phyloP scores from a whole-genome alignment of 1,140 invertebrate genomes.

The Octopus bimaculoides region DNA sequence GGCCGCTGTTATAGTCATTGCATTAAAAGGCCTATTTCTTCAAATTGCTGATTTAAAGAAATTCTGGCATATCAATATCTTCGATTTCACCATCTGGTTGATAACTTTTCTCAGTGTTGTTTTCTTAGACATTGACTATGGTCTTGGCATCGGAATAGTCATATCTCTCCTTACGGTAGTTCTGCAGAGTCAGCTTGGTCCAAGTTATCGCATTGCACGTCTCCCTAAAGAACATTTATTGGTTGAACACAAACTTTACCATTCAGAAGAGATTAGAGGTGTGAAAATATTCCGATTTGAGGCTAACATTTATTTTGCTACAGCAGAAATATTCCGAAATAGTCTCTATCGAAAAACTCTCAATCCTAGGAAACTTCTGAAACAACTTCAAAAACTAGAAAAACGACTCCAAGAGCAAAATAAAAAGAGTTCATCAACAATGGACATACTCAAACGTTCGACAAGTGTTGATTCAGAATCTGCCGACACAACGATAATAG shows the following conservation, averaged over 20 bases:
- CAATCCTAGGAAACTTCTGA: conserved; percentile 44
- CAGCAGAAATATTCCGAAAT: conserved; percentile 57
- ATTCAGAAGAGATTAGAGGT: conserved; percentile 48
- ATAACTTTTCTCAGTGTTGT: conserved; percentile 48
- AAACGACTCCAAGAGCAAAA: conserved; percentile 20
- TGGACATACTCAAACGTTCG: no score
- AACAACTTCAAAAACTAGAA: conserved; percentile 47
- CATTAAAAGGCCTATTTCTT: conserved; percentile 73
- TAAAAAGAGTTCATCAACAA: no score
- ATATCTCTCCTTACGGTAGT: conserved; percentile 49
- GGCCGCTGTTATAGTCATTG: conserved; percentile 84
- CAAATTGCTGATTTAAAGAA: conserved; percentile 46
- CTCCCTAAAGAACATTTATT: conserved; percentile 29
- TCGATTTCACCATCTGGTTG: conserved; percentile 54
- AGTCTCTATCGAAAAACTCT: conserved; percentile 43
- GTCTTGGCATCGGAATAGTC: conserved; percentile 48
- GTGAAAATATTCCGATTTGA: conserved; percentile 59
- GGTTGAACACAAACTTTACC: conserved; percentile 36
- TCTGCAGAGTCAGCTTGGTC: conserved; percentile 49
- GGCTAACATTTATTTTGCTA: conserved; percentile 59
- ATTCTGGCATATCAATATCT: conserved; percentile 50
- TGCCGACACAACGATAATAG: no score
- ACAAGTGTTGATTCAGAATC: no score
- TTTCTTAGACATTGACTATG: conserved; percentile 50
- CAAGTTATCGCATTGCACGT: conserved; percentile 41